Evolutionary conservation across 37 sponge, comb jelly and placozoan species (phyloP), one percentile per base, ranked within the genome.

Genomic region (Corticium candelabrum): DNA sequence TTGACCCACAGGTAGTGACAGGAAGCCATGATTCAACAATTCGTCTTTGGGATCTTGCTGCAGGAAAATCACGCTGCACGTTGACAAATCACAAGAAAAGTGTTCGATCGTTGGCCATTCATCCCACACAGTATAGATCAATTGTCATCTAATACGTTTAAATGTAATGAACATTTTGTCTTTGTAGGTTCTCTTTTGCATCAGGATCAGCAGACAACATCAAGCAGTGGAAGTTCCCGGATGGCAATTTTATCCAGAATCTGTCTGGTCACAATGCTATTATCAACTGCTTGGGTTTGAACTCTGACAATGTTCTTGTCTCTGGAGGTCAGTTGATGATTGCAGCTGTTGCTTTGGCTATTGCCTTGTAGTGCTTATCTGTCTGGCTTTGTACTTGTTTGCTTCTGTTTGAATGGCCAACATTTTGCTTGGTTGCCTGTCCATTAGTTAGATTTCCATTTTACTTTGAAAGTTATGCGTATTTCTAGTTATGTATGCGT

Each of bases 41-140:
- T 36, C 76, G 99, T 35, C 77, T 98, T 37, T 98, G 99, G 99
- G 99, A 98, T 76, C 80, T 98, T 7, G 96, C 96, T 39, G 95
- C 99, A 37, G 99, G 99, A 0, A 91, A 92, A 81, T 90, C 95
- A 7, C 85, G 82, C 37, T 84, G 91, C 5, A 90, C 91, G 5
- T 85, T 98, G 40, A 98, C 99, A 27, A 94, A 98, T 81, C 99
- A 98, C 84, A 98, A 98, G 91, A 98, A 98, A 85, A 94, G 95
- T 71, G 83, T 98, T 0, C 77, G 99, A 37, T 74, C 99, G 1
- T 5, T 98, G 0, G 89, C 85, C 0, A 50, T 94, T 5, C 95
- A 98, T 74, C 99, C 99, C 15, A 73, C 84, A 34, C 91, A 98
- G 91, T 96, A 76, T n/a, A 87, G 94, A 29, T 35, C 11, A 50